Conservation (phyloP, 30 jellyfish, hydroid and myxozoan genomes). For the Turritopsis dohrnii region DNA sequence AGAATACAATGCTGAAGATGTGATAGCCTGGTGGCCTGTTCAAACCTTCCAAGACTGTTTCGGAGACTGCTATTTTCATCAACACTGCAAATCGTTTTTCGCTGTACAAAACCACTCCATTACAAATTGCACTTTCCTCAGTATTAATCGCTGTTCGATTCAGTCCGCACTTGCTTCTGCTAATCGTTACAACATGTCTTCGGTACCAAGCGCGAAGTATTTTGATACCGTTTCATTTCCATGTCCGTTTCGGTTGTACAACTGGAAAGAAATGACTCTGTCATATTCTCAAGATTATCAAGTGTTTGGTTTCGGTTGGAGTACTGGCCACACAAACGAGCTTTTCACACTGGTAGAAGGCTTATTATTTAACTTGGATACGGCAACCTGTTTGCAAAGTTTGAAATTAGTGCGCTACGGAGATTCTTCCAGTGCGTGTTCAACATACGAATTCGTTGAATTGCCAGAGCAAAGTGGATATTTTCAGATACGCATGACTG, state of each 20-base stretch:
- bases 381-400: not conserved
- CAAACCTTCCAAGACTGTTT: not conserved
- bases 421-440: not conserved
- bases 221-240: not conserved
- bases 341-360: not conserved
- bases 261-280: not conserved
- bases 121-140: not conserved
- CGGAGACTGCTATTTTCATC: not conserved
- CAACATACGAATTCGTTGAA: not conserved
- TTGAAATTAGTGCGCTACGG: not conserved
- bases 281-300: not conserved
- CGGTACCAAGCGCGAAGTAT: not conserved
- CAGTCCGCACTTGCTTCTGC: not conserved
- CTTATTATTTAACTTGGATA: not conserved
- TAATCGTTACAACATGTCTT: not conserved
- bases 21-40: not conserved
- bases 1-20: not conserved
- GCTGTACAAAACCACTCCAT: not conserved
- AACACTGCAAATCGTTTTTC: not conserved
- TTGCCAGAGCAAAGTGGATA: not conserved
- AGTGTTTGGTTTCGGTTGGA: not conserved
- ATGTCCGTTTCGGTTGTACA: not conserved
- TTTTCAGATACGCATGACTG: not conserved
- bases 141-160: not conserved
- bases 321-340: not conserved